phyloP scores from a whole-genome alignment of 1,140 invertebrate species.

The Listronotus bonariensis region DNA sequence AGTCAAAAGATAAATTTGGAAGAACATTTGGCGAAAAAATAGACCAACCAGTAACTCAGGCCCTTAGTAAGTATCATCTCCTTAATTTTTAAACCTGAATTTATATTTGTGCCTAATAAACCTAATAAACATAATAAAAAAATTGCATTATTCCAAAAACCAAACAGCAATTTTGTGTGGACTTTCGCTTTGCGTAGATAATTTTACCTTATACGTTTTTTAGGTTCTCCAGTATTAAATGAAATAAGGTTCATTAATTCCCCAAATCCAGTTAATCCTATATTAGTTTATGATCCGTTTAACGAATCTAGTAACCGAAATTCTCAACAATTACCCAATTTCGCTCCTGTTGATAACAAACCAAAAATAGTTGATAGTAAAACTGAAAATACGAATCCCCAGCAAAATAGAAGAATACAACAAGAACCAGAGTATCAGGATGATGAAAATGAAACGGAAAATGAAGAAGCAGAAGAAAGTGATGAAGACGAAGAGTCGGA shows the following conservation, averaged over 20 bases:
- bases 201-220: background rate
- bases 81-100: no score
- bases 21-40: slow-evolving; percentile 3
- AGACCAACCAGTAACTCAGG: background rate
- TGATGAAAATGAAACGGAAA: slow-evolving; percentile 20
- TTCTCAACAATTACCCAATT: background rate
- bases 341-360: background rate
- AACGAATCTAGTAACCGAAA: slow-evolving; percentile 10
- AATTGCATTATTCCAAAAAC: no score
- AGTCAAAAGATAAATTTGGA: slow-evolving; percentile 35
- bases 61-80: background rate
- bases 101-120: no score
- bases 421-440: slow-evolving; percentile 21
- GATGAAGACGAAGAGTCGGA: slow-evolving; percentile 53
- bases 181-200: no score
- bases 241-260: background rate
- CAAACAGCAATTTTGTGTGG: no score
- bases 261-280: slow-evolving; percentile 13
- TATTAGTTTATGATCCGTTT: slow-evolving; percentile 29
- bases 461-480: slow-evolving; percentile 32
- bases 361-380: background rate
- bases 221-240: slow-evolving; percentile 1
- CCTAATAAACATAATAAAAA: no score
- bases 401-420: background rate
- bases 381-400: background rate